These are phyloP conservation scores for Lepidocolaptes lacrymiger DNA, from an alignment of 2,797 vertebrate species.

Conservation along the genomic window DNA sequence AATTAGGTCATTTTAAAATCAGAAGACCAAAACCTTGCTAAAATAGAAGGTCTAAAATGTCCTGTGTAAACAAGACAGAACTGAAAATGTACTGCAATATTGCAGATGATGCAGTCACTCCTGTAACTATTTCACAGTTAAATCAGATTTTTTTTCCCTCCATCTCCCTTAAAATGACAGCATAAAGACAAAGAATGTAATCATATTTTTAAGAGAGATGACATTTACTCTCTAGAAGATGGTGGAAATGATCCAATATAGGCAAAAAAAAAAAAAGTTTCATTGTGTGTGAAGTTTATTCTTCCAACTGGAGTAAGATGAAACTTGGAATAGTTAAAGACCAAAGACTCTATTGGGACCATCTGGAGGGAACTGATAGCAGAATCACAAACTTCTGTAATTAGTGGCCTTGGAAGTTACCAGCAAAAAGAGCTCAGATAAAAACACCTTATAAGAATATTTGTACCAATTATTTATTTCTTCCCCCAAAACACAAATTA, in stretches of 20 bases:
- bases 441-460: conserved; percentile 74
- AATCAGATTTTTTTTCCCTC: conserved; percentile 1
- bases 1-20: conserved; percentile 5
- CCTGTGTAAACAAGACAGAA: conserved; percentile 39
- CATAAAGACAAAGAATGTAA: conserved; percentile 27
- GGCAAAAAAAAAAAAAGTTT: not conserved
- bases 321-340: conserved; percentile 41
- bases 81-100: not conserved
- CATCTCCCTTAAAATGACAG: conserved; percentile 15
- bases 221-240: conserved; percentile 37
- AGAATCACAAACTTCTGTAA: conserved; percentile 13
- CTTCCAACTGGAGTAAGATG: not conserved
- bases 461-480: conserved; percentile 78
- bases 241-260: conserved; percentile 29
- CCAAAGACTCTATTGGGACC: not conserved
- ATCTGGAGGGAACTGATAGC: conserved; percentile 21
- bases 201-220: conserved; percentile 29
- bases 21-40: conserved; percentile 15
- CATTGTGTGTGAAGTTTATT: not conserved
- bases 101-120: conserved; percentile 1
- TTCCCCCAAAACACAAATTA: conserved; percentile 65
- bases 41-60: conserved; percentile 28
- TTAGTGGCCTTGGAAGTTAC: conserved; percentile 17
- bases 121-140: conserved; percentile 43
- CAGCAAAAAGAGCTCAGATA: conserved; percentile 69